Evolutionary conservation across 1,140 invertebrate genomes (phyloP), one percentile per base, ranked within the genome.

Genomic region (Pseudomyrmex concolor): DNA sequence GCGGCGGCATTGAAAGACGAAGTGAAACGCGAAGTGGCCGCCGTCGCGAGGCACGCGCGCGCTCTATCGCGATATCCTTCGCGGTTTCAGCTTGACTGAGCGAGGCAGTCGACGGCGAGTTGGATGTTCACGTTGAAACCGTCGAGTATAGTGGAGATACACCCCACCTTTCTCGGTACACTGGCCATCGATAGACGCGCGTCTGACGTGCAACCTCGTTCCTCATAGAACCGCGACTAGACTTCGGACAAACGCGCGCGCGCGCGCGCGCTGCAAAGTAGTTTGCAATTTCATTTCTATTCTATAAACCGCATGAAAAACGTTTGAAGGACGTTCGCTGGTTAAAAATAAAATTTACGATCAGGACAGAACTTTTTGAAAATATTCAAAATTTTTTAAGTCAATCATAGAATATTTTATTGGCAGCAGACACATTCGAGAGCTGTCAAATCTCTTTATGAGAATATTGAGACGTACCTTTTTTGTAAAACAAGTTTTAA

Each of bases 21-120:
- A 34, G 66, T 71, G 66, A 80, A 80, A 71, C 66, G 60, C 51
- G 51, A 50, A 77, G 74, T 34, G 54, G 43, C 48, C 73, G 60
- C 5, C 34, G 34, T 34, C 34, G 34, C 55, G 54, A 76, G 60
- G 60, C 60, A 76, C 73, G 73, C 73, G 25, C 13, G 72, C 74
- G 34, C 57, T 59, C 64, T 78, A 55, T 87, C 85, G 78, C 80
- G 74, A 22, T 73, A 22, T 73, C 77, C 70, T 67, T 83, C 86
- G 86, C 86, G 83, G 87, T 88, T 88, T 88, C 87, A 85, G 83
- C 76, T 88, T 88, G 87, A 88, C 87, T 88, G 87, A 74, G 68
- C 70, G 59, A 63, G 59, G 48, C 45, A 60, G 76, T 84, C 84
- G 71, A 19, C 77, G 60, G 55, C 57, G 60, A 19, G 77, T 64